These are phyloP conservation scores for Centropus unirufus DNA, from an alignment of 2,113 vertebrate genomes.

Conservation along the genomic window DNA sequence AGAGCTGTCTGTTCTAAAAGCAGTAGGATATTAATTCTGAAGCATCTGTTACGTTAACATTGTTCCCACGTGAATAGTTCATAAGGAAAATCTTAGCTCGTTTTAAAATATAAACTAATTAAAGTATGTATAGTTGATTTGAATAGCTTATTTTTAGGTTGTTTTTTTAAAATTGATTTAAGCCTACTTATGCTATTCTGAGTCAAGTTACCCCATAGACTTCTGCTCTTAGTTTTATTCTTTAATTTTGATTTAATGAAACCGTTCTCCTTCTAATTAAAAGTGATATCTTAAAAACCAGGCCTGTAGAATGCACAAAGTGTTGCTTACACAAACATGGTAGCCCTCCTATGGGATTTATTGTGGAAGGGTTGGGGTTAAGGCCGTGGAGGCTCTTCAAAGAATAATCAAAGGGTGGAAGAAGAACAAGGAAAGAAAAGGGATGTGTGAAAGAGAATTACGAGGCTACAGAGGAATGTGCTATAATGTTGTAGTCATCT, in stretches of 20 bases:
- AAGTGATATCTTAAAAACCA: neutral
- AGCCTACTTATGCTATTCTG: neutral
- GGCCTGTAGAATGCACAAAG: neutral
- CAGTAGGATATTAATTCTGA: neutral
- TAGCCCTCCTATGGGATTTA: neutral
- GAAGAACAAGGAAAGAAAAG: neutral
- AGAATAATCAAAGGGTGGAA: neutral
- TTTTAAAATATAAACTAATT: constrained; percentile 6
- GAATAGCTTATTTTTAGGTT: neutral
- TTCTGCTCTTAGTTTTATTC: neutral
- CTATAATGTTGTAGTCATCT: neutral
- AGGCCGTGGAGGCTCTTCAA: neutral
- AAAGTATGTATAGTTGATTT: neutral
- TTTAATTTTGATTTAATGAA: neutral
- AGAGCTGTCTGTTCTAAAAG: neutral
- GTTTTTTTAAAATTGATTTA: neutral
- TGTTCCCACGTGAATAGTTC: neutral
- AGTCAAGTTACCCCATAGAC: neutral
- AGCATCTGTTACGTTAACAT: neutral
- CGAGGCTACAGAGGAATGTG: neutral
- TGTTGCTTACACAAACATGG: neutral
- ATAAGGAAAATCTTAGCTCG: neutral
- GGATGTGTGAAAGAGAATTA: neutral
- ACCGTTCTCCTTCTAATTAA: neutral
- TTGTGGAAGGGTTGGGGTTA: neutral